A percentile compares a stretch with the other conserved stretches of the same genome.
These are phyloP conservation scores for Indicator maculatus DNA, from an alignment of 2,113 vertebrate genomes.

Conservation along the genomic window DNA sequence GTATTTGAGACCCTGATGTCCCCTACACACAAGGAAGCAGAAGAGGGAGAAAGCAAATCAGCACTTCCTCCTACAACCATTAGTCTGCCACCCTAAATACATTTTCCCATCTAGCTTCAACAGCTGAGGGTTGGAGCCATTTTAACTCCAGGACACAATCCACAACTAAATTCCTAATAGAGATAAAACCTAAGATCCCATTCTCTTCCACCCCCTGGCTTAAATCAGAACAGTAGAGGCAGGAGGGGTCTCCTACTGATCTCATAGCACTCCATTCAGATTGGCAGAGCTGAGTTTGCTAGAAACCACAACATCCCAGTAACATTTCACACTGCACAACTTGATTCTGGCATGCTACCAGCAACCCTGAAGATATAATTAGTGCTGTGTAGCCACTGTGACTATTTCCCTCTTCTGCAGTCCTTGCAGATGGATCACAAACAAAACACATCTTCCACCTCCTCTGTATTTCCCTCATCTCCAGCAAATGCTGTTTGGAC, in stretches of 20 bases:
- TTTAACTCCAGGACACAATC: neutral
- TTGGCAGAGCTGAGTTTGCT: conserved; percentile 13
- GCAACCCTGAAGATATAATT: conserved; percentile 62
- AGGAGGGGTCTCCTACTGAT: neutral
- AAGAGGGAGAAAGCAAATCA: neutral
- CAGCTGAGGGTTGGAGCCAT: neutral
- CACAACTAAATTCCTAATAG: neutral
- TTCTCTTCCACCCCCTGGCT: neutral
- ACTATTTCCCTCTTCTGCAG: conserved; percentile 35
- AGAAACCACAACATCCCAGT: conserved; percentile 45
- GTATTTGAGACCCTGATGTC: neutral
- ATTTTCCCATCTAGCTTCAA: neutral
- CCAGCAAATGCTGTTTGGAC: conserved; percentile 8
- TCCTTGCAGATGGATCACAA: conserved; percentile 44
- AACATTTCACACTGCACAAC: conserved; percentile 20
- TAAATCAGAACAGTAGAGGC: neutral
- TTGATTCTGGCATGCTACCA: conserved; percentile 15
- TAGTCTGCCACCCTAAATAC: neutral
- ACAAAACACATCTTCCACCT: conserved; percentile 37
- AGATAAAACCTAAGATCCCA: neutral
- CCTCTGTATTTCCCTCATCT: neutral
- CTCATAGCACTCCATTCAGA: neutral
- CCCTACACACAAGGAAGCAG: neutral
- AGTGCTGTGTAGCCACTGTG: conserved; percentile 56
- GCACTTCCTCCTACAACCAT: neutral